Evolutionary conservation across 1,140 invertebrate species (phyloP).

Genomic region (Cotesia glomerata): DNA sequence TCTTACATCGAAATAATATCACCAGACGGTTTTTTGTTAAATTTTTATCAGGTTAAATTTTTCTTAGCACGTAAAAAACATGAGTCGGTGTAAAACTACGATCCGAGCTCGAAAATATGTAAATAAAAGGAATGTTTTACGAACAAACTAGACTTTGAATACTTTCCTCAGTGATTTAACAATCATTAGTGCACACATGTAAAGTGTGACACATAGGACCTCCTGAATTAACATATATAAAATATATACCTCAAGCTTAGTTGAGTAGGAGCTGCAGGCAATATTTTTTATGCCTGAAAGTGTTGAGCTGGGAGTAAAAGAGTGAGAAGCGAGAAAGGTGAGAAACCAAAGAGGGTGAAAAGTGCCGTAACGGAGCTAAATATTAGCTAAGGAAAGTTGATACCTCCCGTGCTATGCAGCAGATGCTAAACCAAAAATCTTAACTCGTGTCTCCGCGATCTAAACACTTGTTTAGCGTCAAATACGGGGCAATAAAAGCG

Average conservation of each 20-base stretch:
- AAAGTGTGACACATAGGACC: not conserved
- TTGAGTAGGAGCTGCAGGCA: not conserved
- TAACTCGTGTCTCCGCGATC: not conserved
- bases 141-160: conserved; percentile 31
- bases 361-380: conserved; percentile 18
- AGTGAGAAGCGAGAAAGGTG: not conserved
- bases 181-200: conserved; percentile 23
- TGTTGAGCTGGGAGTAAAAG: not conserved
- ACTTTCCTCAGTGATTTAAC: conserved; percentile 27
- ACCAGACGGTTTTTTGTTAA: not conserved
- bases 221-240: not conserved
- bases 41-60: not conserved
- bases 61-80: not conserved
- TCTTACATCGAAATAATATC: too few relatives aligned
- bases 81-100: not conserved
- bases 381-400: conserved; percentile 9
- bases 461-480: conserved; percentile 16
- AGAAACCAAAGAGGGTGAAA: conserved; percentile 14
- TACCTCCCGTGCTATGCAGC: not conserved
- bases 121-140: conserved; percentile 7
- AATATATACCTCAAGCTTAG: not conserved
- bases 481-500: not conserved
- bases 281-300: not conserved
- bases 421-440: conserved; percentile 14
- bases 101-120: not conserved